phyloP scores from a whole-genome alignment of 2,113 vertebrate genomes.

The Hipposideros armiger region DNA sequence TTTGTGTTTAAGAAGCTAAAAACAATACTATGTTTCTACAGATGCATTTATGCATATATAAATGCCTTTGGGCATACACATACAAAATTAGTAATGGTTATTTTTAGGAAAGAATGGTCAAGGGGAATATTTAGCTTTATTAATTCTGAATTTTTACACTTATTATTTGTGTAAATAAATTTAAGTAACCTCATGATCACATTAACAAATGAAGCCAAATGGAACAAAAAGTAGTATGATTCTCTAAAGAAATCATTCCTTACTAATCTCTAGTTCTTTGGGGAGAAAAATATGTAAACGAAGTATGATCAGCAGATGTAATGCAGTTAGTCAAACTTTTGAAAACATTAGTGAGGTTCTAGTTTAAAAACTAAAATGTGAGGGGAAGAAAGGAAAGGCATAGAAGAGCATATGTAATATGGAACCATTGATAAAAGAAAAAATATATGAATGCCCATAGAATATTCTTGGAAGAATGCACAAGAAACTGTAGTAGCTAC shows the following conservation, averaged over 20 bases:
- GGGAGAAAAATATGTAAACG: conserved; percentile 26
- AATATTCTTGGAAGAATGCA: background rate
- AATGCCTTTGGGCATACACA: conserved; percentile 19
- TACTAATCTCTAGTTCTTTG: conserved; percentile 29
- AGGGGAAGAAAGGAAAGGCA: background rate
- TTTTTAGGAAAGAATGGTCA: conserved; percentile 1
- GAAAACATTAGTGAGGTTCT: background rate
- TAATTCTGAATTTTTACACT: conserved; percentile 44
- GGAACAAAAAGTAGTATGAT: background rate
- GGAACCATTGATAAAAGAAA: background rate
- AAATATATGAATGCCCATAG: background rate
- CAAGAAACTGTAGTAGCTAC: background rate
- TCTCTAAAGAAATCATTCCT: conserved; percentile 49
- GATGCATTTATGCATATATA: background rate
- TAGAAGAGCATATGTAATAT: background rate
- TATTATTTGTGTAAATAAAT: conserved; percentile 24
- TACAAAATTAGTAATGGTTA: background rate
- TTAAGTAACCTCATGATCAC: background rate
- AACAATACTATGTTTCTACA: background rate
- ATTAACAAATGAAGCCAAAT: conserved; percentile 27
- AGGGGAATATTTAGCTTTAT: conserved; percentile 31
- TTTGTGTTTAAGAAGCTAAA: conserved; percentile 45
- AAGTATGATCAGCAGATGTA: background rate
- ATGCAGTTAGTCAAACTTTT: conserved; percentile 5
- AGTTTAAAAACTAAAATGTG: conserved; percentile 43